Conservation (phyloP, 1,140 invertebrate genomes). For the Drosophila eugracilis region DNA sequence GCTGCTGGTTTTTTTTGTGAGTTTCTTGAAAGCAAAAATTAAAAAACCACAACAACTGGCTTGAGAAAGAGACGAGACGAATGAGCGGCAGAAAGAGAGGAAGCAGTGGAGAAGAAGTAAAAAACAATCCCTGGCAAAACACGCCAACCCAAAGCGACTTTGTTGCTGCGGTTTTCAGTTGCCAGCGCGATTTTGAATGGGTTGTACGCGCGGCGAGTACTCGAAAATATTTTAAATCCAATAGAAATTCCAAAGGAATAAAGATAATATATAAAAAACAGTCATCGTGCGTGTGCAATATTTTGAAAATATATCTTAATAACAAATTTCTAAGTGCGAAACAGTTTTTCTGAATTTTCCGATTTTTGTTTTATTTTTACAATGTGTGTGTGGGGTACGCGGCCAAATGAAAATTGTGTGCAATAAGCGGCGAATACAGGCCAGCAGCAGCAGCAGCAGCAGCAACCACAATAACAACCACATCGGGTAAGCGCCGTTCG, state of each 20-base stretch:
- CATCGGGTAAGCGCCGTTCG: constrained; percentile 57
- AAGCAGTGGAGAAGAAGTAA: constrained; percentile 34
- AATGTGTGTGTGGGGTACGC: constrained; percentile 19
- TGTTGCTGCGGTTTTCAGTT: constrained; percentile 81
- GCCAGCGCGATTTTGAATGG: constrained; percentile 81
- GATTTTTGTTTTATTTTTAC: constrained; percentile 46
- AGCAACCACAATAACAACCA: constrained; percentile 10
- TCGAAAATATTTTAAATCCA: constrained; percentile 17
- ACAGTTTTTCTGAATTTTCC: constrained; percentile 23
- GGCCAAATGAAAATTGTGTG: constrained; percentile 64
- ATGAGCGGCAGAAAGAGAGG: constrained; percentile 34
- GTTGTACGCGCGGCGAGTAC: constrained; percentile 71
- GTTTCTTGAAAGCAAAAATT: constrained; percentile 78
- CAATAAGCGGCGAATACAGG: constrained; percentile 74
- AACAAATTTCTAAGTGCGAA: constrained; percentile 25
- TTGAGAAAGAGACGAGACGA: constrained; percentile 11
- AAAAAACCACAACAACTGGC: constrained; percentile 48
- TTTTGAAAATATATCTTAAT: constrained; percentile 3
- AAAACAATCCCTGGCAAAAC: constrained; percentile 74
- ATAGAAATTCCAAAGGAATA: constrained; percentile 5
- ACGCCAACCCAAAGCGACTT: constrained; percentile 80
- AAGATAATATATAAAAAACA: neutral
- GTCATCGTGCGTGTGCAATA: constrained; percentile 16
- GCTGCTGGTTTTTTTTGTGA: constrained; percentile 64
- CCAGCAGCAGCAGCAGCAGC: constrained; percentile 48